Evolutionary conservation across 2,113 vertebrate genomes (phyloP), one percentile per base, ranked within the genome.

Genomic region (Sprattus sprattus): DNA sequence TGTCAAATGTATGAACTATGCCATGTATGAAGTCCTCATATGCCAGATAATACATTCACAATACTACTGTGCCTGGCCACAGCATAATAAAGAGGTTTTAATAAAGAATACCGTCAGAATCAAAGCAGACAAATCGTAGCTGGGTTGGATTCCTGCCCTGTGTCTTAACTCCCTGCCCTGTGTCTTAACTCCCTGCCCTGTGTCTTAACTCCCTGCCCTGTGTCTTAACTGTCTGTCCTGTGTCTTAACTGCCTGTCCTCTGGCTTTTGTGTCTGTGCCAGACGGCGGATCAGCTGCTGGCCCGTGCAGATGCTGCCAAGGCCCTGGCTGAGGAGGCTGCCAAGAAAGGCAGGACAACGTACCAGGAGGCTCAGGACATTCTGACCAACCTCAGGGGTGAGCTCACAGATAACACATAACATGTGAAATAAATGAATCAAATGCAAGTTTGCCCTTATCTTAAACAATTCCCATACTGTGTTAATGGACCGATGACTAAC

Each of bases 251-350:
- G 28, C 91, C 67, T 92, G 87, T 86, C 75, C 90, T 75, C 3
- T 54, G 16, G 15, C 1, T 28, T 64, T 4, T 22, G 9, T 44
- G 85, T 22, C 0, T 90, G 32, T 90, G 86, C 54, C 92, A 99
- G 98, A 99, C 98, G 0, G 98, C 98, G 0, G 98, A 99, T 89
- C 98, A 99, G 91, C 95, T 99, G 84, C 88, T 99, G 32, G 98
- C 98, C 83, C 96, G 98, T 81, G 98, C 97, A 0, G 98, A 99
- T 6, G 98, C 98, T 0, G 98, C 98, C 0, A 99, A 98, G 90
- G 97, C 98, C 45, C 90, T 97, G 80, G 98, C 98, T 0, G 97
- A 99, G 75, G 98, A 99, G 90, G 97, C 98, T 9, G 97, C 97
- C 0, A 96, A 94, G 90, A 98, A 97, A 85, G 98, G 98, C 32